Conservation (phyloP, 2,113 vertebrate species). For the Platichthys stellatus region DNA sequence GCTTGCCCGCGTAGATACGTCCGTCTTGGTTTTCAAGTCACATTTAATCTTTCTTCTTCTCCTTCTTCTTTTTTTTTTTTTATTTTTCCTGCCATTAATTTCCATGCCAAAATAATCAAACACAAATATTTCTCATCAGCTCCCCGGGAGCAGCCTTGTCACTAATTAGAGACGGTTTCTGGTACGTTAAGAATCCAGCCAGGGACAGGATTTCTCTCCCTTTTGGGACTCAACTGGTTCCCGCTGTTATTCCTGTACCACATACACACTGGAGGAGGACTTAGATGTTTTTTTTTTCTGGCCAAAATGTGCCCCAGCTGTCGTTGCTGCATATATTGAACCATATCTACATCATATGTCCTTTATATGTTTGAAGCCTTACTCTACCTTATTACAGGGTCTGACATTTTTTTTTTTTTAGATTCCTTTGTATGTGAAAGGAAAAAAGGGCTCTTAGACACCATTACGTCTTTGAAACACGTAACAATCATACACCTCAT, state of each 20-base stretch:
- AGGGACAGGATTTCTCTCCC: slow-evolving; percentile 59
- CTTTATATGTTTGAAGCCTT: slow-evolving; percentile 15
- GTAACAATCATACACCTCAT: neutral
- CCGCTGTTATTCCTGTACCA: slow-evolving; percentile 77
- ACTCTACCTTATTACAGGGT: slow-evolving; percentile 14
- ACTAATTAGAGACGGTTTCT: slow-evolving; percentile 79
- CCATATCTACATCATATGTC: slow-evolving; percentile 19
- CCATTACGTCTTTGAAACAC: slow-evolving; percentile 5
- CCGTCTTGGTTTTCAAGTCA: slow-evolving; percentile 36
- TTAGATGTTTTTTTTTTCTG: slow-evolving; percentile 54
- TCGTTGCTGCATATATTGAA: slow-evolving; percentile 41
- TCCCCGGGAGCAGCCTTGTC: slow-evolving; percentile 70
- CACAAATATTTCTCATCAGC: slow-evolving; percentile 73
- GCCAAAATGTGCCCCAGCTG: slow-evolving; percentile 69
- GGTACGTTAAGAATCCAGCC: slow-evolving; percentile 70
- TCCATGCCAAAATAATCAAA: slow-evolving; percentile 76
- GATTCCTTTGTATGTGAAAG: neutral
- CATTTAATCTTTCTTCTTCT: slow-evolving; percentile 17
- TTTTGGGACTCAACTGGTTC: slow-evolving; percentile 76
- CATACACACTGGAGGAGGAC: slow-evolving; percentile 56
- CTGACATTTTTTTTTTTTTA: slow-evolving; percentile 17
- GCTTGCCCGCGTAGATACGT: slow-evolving; percentile 35
- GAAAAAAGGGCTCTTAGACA: neutral
- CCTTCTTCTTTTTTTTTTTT: slow-evolving; percentile 21
- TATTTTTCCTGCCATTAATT: slow-evolving; percentile 41